Evolutionary conservation across 2,113 vertebrate species (phyloP).

Genomic region (Cyprinodon variegatus): DNA sequence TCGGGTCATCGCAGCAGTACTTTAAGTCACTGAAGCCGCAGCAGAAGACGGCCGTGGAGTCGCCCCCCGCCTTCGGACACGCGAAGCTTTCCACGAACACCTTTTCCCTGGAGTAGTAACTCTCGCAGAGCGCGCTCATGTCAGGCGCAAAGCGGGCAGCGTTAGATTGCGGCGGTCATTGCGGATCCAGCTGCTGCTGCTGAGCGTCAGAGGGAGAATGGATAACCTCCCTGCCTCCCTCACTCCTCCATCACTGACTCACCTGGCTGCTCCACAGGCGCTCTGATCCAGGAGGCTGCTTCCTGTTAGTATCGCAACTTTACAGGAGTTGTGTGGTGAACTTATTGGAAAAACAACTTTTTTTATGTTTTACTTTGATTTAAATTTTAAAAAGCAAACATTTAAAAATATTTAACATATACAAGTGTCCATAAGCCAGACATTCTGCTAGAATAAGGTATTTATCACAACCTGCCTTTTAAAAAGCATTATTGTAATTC

Average conservation of each 20-base stretch:
- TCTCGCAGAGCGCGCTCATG: slow-evolving; percentile 86
- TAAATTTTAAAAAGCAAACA: no score
- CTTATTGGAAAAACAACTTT: neutral
- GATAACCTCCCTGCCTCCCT: no score
- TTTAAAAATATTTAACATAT: no score
- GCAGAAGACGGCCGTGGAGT: slow-evolving; percentile 83
- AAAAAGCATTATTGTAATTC: no score
- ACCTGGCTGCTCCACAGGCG: neutral
- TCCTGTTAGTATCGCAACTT: neutral
- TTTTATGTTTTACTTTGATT: no score
- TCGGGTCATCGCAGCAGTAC: slow-evolving; percentile 92
- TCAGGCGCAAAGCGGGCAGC: slow-evolving; percentile 8
- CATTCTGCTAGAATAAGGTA: no score
- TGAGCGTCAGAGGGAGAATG: neutral
- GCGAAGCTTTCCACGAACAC: slow-evolving; percentile 84
- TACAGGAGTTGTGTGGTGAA: neutral
- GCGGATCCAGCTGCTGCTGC: neutral
- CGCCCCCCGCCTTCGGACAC: slow-evolving; percentile 83
- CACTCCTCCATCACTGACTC: neutral
- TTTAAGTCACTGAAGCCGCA: slow-evolving; percentile 94
- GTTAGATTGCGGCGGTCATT: neutral
- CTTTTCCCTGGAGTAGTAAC: slow-evolving; percentile 84
- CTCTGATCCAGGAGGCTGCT: no score
- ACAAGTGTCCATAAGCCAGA: no score
- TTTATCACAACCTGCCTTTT: no score